Evolutionary conservation across 2,888 invertebrate genomes (phyloP).

Genomic region (Tiliacea aurago): DNA sequence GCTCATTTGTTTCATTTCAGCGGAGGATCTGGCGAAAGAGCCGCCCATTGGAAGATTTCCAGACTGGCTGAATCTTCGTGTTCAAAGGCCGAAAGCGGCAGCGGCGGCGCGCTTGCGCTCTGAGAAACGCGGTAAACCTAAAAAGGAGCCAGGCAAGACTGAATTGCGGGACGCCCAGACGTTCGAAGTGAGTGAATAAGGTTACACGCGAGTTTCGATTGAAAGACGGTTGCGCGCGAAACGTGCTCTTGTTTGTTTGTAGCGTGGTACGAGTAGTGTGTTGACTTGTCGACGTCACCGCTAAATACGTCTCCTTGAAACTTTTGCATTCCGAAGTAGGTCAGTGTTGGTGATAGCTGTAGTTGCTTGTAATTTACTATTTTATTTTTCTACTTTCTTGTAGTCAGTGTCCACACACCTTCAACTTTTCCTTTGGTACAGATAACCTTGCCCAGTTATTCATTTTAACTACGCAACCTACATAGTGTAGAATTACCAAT

Average conservation of each 20-base stretch:
- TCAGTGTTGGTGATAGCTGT: constrained; percentile 59
- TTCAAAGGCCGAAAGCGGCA: constrained; percentile 82
- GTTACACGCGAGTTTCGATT: constrained; percentile 67
- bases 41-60: constrained; percentile 86
- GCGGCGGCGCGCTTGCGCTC: constrained; percentile 81
- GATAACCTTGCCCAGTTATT: neutral
- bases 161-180: constrained; percentile 73
- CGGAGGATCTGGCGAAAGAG: constrained; percentile 86
- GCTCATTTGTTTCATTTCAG: constrained; percentile 73
- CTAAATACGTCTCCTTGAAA: constrained; percentile 63
- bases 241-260: constrained; percentile 69
- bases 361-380: constrained; percentile 36
- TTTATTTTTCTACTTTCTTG: constrained; percentile 2
- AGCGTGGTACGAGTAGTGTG: constrained; percentile 58
- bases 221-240: constrained; percentile 70
- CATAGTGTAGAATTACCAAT: too few relatives aligned
- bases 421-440: neutral
- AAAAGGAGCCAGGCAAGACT: constrained; percentile 68
- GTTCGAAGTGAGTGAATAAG: constrained; percentile 82
- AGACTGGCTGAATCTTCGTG: constrained; percentile 86
- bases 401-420: neutral
- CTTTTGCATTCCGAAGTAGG: constrained; percentile 62
- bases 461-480: neutral
- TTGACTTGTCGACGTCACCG: constrained; percentile 51
- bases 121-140: constrained; percentile 79